phyloP scores from a whole-genome alignment of 2,797 vertebrate species.

The Vultur gryphus region DNA sequence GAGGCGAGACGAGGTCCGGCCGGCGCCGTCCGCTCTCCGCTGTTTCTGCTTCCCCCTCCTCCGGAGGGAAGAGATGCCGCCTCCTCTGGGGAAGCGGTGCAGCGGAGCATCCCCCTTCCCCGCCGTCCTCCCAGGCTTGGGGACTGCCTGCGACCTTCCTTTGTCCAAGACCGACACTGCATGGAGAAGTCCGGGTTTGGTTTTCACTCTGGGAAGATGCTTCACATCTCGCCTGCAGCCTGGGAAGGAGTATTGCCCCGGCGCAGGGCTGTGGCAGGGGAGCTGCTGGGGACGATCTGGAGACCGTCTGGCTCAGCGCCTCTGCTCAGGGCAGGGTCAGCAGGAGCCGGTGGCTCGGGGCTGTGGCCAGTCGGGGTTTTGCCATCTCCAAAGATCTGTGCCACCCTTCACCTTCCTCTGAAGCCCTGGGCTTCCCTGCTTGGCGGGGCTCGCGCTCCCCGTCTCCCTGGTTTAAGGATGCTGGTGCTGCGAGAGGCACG shows the following conservation, averaged over 20 bases:
- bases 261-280: not conserved
- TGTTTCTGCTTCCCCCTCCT: not conserved
- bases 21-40: rapidly evolving
- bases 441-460: rapidly evolving
- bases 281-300: not conserved
- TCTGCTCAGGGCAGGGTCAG: not conserved
- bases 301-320: not conserved
- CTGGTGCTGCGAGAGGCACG: rapidly evolving
- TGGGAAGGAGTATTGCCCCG: not conserved
- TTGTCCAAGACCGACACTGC: not conserved
- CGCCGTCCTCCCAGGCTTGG: rapidly evolving
- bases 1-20: rapidly evolving
- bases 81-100: not conserved
- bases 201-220: not conserved
- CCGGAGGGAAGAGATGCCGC: not conserved
- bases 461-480: not conserved
- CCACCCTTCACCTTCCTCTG: not conserved
- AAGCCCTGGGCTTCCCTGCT: rapidly evolving
- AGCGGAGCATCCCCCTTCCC: not conserved
- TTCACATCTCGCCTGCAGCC: not conserved
- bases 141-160: not conserved
- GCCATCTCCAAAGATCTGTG: not conserved
- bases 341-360: rapidly evolving
- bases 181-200: not conserved
- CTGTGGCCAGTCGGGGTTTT: not conserved